These are phyloP conservation scores for Syngnathus acus DNA, from an alignment of 2,797 vertebrate genomes.

Conservation along the genomic window DNA sequence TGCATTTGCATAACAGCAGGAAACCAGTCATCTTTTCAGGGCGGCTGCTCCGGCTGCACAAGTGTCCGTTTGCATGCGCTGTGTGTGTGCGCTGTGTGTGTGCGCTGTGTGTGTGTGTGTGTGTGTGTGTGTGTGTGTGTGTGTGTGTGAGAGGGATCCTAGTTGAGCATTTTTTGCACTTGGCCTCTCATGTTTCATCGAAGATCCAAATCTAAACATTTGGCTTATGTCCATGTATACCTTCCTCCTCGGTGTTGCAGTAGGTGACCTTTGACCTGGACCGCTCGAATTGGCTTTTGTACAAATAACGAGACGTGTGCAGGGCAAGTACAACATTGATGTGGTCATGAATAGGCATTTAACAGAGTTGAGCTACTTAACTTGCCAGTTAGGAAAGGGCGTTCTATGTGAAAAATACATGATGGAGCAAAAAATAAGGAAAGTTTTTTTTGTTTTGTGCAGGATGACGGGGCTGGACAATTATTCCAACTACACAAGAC, in stretches of 20 bases:
- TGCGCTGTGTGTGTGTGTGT: constrained; percentile 21
- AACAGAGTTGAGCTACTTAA: background rate
- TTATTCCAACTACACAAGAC: background rate
- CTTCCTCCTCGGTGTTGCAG: constrained; percentile 14
- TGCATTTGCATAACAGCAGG: constrained; percentile 74
- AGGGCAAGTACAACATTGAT: background rate
- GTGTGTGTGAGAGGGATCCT: constrained; percentile 23
- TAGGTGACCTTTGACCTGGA: background rate
- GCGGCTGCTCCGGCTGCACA: constrained; percentile 53
- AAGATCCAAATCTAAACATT: constrained; percentile 54
- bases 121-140: constrained; percentile 33
- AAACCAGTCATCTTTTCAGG: constrained; percentile 68
- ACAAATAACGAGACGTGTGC: background rate
- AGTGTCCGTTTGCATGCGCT: constrained; percentile 49
- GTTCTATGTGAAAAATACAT: too few relatives aligned
- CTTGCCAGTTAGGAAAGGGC: too few relatives aligned
- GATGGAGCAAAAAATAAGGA: too few relatives aligned
- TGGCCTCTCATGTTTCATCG: constrained; percentile 54
- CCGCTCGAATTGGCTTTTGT: background rate
- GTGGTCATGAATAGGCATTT: background rate
- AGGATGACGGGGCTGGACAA: background rate
- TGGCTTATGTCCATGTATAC: constrained; percentile 35
- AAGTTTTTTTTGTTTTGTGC: background rate
- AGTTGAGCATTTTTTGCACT: constrained; percentile 45
- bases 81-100: constrained; percentile 18